Conservation (phyloP, 1,140 invertebrate species). For the Drosophila kikkawai region DNA sequence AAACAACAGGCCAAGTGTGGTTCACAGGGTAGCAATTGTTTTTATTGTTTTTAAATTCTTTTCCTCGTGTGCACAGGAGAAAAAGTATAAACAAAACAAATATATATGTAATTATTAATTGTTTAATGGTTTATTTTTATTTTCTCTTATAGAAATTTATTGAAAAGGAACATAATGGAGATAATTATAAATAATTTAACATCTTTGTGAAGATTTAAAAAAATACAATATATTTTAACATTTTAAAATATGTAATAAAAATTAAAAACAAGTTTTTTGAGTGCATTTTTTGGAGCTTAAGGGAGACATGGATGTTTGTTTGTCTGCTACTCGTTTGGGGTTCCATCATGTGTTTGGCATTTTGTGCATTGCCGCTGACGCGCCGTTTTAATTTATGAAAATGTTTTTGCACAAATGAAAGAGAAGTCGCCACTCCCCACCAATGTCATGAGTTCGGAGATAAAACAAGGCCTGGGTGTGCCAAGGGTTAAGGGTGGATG, state of each 20-base stretch:
- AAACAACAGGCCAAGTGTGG: constrained; percentile 32
- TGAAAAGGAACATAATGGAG: background rate
- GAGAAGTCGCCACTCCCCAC: constrained; percentile 27
- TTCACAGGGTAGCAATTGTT: constrained; percentile 68
- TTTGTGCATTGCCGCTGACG: constrained; percentile 63
- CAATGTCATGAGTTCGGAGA: constrained; percentile 23
- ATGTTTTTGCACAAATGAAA: constrained; percentile 51
- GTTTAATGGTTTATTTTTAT: background rate
- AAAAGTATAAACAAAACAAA: background rate
- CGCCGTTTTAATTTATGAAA: constrained; percentile 77
- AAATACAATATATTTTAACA: background rate
- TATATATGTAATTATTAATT: background rate
- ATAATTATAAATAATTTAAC: background rate
- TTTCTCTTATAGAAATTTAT: background rate
- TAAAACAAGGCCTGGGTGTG: background rate
- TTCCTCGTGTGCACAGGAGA: constrained; percentile 33
- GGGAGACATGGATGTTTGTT: constrained; percentile 8
- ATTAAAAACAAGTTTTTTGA: constrained; percentile 12
- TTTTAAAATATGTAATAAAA: background rate
- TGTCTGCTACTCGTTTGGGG: constrained; percentile 22
- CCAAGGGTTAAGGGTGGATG: constrained; percentile 11
- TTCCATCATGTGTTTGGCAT: constrained; percentile 57
- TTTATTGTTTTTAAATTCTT: constrained; percentile 61
- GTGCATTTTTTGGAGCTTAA: constrained; percentile 8
- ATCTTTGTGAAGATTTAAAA: background rate